Conservation (phyloP, 2,113 vertebrate species). For the Amazona guildingii region DNA sequence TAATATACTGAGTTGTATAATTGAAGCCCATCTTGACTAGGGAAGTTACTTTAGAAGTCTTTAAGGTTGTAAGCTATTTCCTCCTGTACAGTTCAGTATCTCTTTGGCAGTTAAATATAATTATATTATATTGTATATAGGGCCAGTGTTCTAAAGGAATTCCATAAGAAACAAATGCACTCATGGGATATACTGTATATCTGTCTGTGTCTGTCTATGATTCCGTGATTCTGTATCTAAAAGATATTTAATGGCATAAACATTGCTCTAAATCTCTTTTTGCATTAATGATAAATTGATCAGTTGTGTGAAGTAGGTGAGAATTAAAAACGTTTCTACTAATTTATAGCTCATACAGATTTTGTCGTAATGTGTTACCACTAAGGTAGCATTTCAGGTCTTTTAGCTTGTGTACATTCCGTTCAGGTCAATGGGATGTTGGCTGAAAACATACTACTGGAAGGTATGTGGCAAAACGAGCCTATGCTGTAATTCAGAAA, state of each 20-base stretch:
- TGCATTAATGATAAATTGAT: slow-evolving; percentile 30
- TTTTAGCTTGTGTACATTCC: neutral
- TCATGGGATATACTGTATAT: neutral
- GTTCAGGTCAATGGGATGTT: neutral
- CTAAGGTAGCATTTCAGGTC: neutral
- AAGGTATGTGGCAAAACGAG: fast-evolving
- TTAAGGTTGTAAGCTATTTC: slow-evolving; percentile 18
- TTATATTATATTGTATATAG: neutral
- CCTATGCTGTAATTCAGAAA: neutral
- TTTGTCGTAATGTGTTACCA: neutral
- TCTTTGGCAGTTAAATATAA: slow-evolving; percentile 13
- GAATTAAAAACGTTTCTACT: slow-evolving; percentile 10
- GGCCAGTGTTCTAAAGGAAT: neutral
- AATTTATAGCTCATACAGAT: slow-evolving; percentile 18
- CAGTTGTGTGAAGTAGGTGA: neutral
- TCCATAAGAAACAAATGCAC: neutral
- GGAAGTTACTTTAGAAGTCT: neutral
- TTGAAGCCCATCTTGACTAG: neutral
- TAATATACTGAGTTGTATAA: neutral
- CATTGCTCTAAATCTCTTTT: neutral
- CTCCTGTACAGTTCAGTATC: neutral
- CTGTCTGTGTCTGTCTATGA: neutral
- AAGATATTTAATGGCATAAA: neutral
- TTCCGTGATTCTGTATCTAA: neutral
- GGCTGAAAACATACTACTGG: neutral